A percentile compares a stretch with the other conserved stretches of the same genome.
These are phyloP conservation scores for Meandrusa payeni DNA, from an alignment of 2,888 invertebrate genomes.

Conservation along the genomic window DNA sequence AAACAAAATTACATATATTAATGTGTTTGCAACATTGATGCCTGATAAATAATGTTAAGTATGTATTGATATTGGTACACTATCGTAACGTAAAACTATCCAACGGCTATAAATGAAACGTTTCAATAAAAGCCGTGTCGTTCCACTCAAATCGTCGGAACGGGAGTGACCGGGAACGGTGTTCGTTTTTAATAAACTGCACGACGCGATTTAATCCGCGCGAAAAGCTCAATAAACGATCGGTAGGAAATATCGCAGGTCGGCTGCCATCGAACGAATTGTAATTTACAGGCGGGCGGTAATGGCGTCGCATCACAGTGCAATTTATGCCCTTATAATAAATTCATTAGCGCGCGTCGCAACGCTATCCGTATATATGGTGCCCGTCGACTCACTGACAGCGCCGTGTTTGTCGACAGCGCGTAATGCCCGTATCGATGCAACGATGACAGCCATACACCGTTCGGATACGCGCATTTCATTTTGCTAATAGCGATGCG, in stretches of 20 bases:
- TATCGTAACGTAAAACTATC: no score
- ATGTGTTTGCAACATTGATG: no score
- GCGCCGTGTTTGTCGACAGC: conserved; percentile 35
- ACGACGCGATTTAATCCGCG: conserved; percentile 33
- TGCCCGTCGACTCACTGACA: conserved; percentile 37
- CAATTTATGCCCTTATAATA: conserved; percentile 79
- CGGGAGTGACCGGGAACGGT: conserved; percentile 15
- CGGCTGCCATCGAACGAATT: conserved; percentile 59
- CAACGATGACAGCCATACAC: conserved; percentile 22
- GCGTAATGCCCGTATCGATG: conserved; percentile 35
- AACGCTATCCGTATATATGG: conserved; percentile 35
- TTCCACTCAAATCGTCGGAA: neutral
- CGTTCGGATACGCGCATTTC: conserved; percentile 12
- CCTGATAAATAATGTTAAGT: no score
- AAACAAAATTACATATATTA: no score
- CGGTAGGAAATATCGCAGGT: conserved; percentile 52
- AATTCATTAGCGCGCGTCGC: conserved; percentile 69
- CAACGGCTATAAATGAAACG: neutral
- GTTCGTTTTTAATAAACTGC: conserved; percentile 40
- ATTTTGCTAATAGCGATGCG: conserved; percentile 2
- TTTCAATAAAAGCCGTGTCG: conserved; percentile 1
- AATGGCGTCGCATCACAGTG: conserved; percentile 74
- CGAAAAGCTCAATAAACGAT: conserved; percentile 65
- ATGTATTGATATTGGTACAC: no score
- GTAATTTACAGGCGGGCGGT: conserved; percentile 72